Conservation (phyloP, 2,113 vertebrate genomes). For the Dendrocopos noguchii region DNA sequence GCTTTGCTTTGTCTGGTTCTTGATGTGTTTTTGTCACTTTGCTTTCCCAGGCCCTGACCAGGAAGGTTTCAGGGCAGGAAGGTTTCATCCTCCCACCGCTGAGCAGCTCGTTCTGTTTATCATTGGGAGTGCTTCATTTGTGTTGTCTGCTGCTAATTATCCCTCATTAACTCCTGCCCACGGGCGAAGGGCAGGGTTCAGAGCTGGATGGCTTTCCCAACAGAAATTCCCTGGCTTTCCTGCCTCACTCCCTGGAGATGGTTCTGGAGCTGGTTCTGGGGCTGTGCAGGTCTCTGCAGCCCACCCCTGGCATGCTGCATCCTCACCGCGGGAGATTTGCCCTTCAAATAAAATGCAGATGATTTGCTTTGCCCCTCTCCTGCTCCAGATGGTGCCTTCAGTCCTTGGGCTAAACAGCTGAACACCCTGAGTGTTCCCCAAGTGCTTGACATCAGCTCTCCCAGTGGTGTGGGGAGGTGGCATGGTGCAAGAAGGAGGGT, state of each 20-base stretch:
- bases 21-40: background rate
- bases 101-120: background rate
- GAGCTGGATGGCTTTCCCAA: background rate
- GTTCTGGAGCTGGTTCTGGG: background rate
- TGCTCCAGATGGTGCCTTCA: background rate
- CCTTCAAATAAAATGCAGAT: slow-evolving; percentile 5
- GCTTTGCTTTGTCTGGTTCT: background rate
- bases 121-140: background rate
- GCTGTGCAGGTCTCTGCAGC: background rate
- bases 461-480: rapidly evolving
- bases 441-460: background rate
- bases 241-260: rapidly evolving
- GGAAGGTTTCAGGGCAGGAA: background rate
- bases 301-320: rapidly evolving
- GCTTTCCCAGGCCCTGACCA: background rate
- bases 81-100: rapidly evolving
- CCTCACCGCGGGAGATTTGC: background rate
- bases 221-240: background rate
- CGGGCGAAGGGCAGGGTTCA: background rate
- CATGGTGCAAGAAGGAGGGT: background rate
- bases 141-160: background rate
- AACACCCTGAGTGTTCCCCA: background rate
- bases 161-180: background rate
- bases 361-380: background rate
- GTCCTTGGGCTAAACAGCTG: background rate